Conservation (phyloP, 1,140 invertebrate genomes). For the Heliconius nattereri region DNA sequence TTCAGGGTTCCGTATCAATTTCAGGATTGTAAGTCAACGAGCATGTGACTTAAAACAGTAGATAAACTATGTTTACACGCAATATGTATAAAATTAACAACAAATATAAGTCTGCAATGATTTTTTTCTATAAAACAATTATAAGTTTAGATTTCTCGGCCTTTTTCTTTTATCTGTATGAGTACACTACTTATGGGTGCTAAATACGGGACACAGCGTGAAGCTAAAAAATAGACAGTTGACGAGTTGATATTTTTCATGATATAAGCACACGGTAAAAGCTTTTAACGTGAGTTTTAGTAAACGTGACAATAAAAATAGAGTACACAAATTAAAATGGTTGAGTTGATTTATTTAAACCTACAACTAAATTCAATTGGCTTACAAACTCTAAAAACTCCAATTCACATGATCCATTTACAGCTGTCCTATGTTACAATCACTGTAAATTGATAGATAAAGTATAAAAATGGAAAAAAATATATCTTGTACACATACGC, state of each 20-base stretch:
- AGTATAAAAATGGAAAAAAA: background rate
- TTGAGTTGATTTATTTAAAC: slow-evolving; percentile 2
- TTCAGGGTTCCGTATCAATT: background rate
- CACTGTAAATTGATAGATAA: background rate
- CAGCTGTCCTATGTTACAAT: background rate
- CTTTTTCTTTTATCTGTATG: no score
- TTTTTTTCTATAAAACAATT: no score
- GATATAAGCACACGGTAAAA: background rate
- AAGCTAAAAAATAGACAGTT: no score
- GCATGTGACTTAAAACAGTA: no score
- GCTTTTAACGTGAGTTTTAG: background rate
- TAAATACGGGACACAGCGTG: no score
- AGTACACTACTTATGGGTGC: no score
- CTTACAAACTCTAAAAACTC: background rate
- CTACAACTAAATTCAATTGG: background rate
- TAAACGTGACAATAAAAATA: background rate
- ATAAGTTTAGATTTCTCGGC: no score
- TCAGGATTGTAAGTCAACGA: background rate
- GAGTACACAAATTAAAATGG: background rate
- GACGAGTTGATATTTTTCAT: no score
- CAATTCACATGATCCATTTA: background rate
- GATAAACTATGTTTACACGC: no score
- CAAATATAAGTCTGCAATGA: no score
- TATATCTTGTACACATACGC: background rate
- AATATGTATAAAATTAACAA: no score